These are phyloP conservation scores for Hipparchia semele DNA, from an alignment of 2,888 invertebrate genomes.

Conservation along the genomic window DNA sequence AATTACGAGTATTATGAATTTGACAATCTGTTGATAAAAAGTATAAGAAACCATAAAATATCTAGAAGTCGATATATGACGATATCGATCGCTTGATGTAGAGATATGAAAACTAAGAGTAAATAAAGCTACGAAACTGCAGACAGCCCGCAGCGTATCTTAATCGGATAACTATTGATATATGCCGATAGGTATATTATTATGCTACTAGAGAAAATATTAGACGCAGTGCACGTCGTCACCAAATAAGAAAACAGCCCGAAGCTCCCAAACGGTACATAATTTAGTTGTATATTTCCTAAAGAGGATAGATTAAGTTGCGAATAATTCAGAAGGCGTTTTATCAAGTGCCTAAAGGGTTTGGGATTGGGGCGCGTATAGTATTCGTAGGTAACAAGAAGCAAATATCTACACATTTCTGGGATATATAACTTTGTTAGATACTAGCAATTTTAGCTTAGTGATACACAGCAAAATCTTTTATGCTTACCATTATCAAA, in stretches of 20 bases:
- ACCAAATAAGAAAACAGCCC: slow-evolving; percentile 18
- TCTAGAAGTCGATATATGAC: not conserved
- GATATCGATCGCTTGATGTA: not conserved
- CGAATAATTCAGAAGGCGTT: slow-evolving; percentile 34
- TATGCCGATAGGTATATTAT: slow-evolving; percentile 1
- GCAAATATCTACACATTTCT: slow-evolving; percentile 53
- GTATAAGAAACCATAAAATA: too few relatives aligned
- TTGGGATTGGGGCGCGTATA: slow-evolving; percentile 2
- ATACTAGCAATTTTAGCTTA: not conserved
- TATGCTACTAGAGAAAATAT: slow-evolving; percentile 15
- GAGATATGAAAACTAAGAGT: not conserved
- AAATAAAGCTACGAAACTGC: slow-evolving; percentile 13
- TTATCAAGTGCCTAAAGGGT: slow-evolving; percentile 27
- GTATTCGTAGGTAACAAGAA: slow-evolving; percentile 56
- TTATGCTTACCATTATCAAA: not conserved
- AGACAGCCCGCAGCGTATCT: slow-evolving; percentile 17
- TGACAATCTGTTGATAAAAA: too few relatives aligned
- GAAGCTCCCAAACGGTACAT: slow-evolving; percentile 25
- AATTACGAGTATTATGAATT: too few relatives aligned
- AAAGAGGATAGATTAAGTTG: slow-evolving; percentile 22
- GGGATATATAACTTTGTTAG: not conserved
- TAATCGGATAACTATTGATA: slow-evolving; percentile 11
- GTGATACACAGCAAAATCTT: not conserved
- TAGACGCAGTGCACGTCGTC: slow-evolving; percentile 15
- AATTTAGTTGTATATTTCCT: slow-evolving; percentile 22